These are phyloP conservation scores for Dendrocincla fuliginosa DNA, from an alignment of 2,797 vertebrate genomes.

Conservation along the genomic window DNA sequence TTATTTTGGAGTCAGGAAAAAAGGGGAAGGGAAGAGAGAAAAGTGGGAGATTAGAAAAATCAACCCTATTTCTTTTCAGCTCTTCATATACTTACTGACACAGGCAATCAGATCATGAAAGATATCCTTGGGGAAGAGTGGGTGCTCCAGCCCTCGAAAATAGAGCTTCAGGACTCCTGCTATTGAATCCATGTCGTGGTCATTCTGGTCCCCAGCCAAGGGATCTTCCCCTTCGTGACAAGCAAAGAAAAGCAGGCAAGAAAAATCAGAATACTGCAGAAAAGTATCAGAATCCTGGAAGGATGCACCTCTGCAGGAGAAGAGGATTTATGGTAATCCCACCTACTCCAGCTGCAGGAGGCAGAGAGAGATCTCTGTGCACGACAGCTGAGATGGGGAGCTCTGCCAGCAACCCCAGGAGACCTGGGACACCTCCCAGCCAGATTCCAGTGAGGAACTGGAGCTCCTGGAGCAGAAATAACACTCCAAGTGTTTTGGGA, in stretches of 20 bases:
- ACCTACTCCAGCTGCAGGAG: background rate
- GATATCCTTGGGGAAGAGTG: slow-evolving; percentile 97
- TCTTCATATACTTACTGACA: slow-evolving; percentile 86
- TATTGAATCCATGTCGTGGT: slow-evolving; percentile 98
- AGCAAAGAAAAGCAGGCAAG: slow-evolving; percentile 10
- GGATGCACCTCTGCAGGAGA: background rate
- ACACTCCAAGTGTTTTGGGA: background rate
- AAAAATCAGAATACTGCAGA: background rate
- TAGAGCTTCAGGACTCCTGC: slow-evolving; percentile 97
- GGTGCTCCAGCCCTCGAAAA: slow-evolving; percentile 92
- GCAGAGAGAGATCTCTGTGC: background rate
- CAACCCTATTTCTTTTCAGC: background rate
- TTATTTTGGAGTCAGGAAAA: background rate
- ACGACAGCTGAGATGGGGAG: background rate
- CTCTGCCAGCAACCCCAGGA: background rate
- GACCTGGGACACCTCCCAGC: background rate
- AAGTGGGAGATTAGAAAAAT: background rate
- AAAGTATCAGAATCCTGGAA: background rate
- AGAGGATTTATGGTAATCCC: background rate
- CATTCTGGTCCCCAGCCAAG: slow-evolving; percentile 94
- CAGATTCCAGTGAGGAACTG: accelerated
- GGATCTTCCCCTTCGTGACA: slow-evolving; percentile 89
- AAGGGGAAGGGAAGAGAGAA: background rate
- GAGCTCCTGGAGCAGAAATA: background rate
- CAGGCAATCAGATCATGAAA: slow-evolving; percentile 96